Evolutionary conservation across 2,888 invertebrate species (phyloP).

Genomic region (Andrena camellia): DNA sequence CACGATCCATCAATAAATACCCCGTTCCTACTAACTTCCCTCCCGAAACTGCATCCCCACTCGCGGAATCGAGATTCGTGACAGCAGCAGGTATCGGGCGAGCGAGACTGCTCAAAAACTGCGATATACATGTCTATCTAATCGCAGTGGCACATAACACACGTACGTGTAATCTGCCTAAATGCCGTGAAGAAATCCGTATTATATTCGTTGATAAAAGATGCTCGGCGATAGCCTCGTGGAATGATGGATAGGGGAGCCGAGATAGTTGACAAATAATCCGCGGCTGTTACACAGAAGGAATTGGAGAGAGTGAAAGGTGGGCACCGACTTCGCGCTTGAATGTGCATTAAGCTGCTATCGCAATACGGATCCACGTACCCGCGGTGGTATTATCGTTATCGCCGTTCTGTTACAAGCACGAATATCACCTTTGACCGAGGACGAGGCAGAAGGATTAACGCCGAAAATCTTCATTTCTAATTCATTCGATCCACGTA

Average conservation of each 20-base stretch:
- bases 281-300: slow-evolving; percentile 5
- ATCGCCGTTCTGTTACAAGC: background rate
- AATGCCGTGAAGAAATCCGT: slow-evolving; percentile 1
- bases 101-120: slow-evolving; percentile 30
- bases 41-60: slow-evolving; percentile 18
- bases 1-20: slow-evolving; percentile 1
- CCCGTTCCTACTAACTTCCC: slow-evolving; percentile 22
- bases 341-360: slow-evolving; percentile 11
- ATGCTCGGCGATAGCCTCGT: slow-evolving; percentile 15
- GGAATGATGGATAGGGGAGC: slow-evolving; percentile 1
- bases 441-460: background rate
- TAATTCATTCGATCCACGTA: background rate
- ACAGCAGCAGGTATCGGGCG: slow-evolving; percentile 21
- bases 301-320: slow-evolving; percentile 17
- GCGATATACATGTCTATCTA: slow-evolving; percentile 41
- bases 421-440: background rate
- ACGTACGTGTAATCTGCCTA: background rate
- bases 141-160: slow-evolving; percentile 35
- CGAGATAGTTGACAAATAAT: background rate
- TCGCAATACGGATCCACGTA: background rate
- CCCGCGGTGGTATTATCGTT: background rate
- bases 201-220: slow-evolving; percentile 23
- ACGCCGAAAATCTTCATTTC: background rate
- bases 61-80: background rate
- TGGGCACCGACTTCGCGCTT: slow-evolving; percentile 9